A percentile compares a stretch with the other conserved stretches of the same genome.
phyloP scores from a whole-genome alignment of 1,140 invertebrate genomes.

The Macrosteles quadrilineatus region DNA sequence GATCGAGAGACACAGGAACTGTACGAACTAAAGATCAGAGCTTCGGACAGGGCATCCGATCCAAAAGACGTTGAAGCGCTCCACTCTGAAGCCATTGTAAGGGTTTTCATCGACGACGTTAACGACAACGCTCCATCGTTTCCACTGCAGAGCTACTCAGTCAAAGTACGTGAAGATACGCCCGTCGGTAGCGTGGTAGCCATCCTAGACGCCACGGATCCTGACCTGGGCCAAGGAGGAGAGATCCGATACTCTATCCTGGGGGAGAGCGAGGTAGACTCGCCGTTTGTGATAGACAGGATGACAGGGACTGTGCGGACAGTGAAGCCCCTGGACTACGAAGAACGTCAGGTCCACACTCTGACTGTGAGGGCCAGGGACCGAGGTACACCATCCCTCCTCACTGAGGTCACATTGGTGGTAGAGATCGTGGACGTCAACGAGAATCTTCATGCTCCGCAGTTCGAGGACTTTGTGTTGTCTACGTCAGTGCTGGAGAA shows the following conservation, averaged over 20 bases:
- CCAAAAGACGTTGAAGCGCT: slow-evolving; percentile 56
- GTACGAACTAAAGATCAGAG: slow-evolving; percentile 82
- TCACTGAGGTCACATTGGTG: slow-evolving; percentile 72
- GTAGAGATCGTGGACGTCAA: slow-evolving; percentile 93
- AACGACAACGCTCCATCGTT: slow-evolving; percentile 91
- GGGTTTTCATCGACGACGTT: slow-evolving; percentile 82
- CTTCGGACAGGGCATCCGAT: slow-evolving; percentile 70
- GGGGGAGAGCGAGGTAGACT: slow-evolving; percentile 56
- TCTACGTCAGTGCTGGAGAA: slow-evolving; percentile 73
- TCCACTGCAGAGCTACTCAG: slow-evolving; percentile 68
- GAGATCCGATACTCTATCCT: slow-evolving; percentile 73
- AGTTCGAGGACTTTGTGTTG: slow-evolving; percentile 80
- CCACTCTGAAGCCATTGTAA: slow-evolving; percentile 73
- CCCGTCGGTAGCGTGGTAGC: slow-evolving; percentile 85
- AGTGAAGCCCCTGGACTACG: slow-evolving; percentile 76
- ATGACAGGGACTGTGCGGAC: slow-evolving; percentile 83
- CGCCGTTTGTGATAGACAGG: slow-evolving; percentile 72
- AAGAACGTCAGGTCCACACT: slow-evolving; percentile 84
- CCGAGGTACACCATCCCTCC: slow-evolving; percentile 70
- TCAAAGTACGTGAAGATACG: slow-evolving; percentile 89
- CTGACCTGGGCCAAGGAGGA: slow-evolving; percentile 80
- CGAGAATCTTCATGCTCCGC: slow-evolving; percentile 82
- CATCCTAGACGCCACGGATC: slow-evolving; percentile 81
- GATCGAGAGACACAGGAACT: slow-evolving; percentile 82
- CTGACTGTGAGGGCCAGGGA: slow-evolving; percentile 82